Evolutionary conservation across 2,797 vertebrate genomes (phyloP).

Genomic region (Leucoraja ocellata): DNA sequence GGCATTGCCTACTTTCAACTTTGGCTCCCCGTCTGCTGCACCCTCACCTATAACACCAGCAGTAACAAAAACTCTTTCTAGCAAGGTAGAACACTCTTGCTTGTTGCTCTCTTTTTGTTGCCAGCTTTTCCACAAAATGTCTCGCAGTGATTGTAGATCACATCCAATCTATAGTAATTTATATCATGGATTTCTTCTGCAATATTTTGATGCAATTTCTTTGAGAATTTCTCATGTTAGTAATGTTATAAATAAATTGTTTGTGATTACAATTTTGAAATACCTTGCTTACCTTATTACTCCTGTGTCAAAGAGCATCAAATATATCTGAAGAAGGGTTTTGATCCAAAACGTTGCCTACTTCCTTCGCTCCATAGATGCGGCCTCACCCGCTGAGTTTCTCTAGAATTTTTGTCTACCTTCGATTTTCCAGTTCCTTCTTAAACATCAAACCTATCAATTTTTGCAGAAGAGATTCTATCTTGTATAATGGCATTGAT

Average conservation of each 20-base stretch:
- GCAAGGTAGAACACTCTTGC: constrained; percentile 54
- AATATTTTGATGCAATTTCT: not conserved
- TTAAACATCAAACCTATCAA: not conserved
- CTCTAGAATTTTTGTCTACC: too few species aligned
- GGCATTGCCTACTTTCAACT: constrained; percentile 76
- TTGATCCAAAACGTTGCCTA: not conserved
- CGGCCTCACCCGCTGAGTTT: too few species aligned
- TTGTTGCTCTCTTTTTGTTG: not conserved
- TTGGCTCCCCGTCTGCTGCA: constrained; percentile 59
- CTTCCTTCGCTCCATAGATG: too few species aligned
- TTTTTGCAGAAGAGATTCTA: not conserved
- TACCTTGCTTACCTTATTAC: not conserved
- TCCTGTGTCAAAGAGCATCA: not conserved
- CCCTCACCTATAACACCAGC: constrained; percentile 51
- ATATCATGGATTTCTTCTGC: not conserved
- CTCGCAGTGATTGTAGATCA: not conserved
- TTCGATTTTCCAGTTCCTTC: too few species aligned
- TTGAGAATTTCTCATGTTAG: not conserved
- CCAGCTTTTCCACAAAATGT: not conserved
- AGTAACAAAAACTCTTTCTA: constrained; percentile 50
- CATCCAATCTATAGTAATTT: not conserved
- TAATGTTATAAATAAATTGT: not conserved
- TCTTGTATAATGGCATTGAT: too few species aligned
- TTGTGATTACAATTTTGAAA: not conserved
- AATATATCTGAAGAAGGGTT: not conserved